A percentile compares a stretch with the other conserved stretches of the same genome.
These are phyloP conservation scores for Ophion slaviceki DNA, from an alignment of 2,888 invertebrate species.

Conservation along the genomic window DNA sequence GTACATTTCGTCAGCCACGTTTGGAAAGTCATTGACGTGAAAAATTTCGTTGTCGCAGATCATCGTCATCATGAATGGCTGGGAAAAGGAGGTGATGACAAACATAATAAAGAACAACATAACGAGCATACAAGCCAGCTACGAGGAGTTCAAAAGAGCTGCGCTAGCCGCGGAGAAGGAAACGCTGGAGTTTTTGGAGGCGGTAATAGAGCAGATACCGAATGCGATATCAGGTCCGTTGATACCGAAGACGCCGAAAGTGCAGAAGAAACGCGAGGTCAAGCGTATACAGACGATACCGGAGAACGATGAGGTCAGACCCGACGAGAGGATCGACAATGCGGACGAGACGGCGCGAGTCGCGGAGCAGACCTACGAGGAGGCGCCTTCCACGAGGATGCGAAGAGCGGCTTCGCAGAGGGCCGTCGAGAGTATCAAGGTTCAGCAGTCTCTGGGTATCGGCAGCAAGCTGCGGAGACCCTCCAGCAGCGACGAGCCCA, in stretches of 20 bases:
- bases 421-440: slow-evolving; percentile 75
- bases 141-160: slow-evolving; percentile 61
- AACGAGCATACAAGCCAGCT: slow-evolving; percentile 58
- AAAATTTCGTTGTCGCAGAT: not conserved
- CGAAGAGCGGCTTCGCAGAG: slow-evolving; percentile 76
- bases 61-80: slow-evolving; percentile 66
- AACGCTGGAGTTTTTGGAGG: slow-evolving; percentile 65
- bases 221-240: slow-evolving; percentile 70
- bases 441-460: slow-evolving; percentile 71
- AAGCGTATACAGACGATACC: slow-evolving; percentile 78
- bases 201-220: slow-evolving; percentile 72
- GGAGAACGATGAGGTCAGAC: slow-evolving; percentile 71
- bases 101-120: slow-evolving; percentile 70
- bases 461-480: slow-evolving; percentile 71
- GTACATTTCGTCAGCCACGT: not conserved
- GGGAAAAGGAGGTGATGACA: slow-evolving; percentile 69
- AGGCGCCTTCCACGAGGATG: slow-evolving; percentile 49
- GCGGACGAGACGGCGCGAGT: slow-evolving; percentile 19
- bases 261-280: slow-evolving; percentile 65
- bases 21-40: not conserved
- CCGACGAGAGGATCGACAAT: slow-evolving; percentile 26
- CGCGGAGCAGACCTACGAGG: slow-evolving; percentile 43
- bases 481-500: slow-evolving; percentile 41
- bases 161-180: slow-evolving; percentile 62
- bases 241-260: slow-evolving; percentile 78